Base-by-base conservation (phyloP, 1,140 invertebrate genomes). In the Nebria ingens region DNA sequence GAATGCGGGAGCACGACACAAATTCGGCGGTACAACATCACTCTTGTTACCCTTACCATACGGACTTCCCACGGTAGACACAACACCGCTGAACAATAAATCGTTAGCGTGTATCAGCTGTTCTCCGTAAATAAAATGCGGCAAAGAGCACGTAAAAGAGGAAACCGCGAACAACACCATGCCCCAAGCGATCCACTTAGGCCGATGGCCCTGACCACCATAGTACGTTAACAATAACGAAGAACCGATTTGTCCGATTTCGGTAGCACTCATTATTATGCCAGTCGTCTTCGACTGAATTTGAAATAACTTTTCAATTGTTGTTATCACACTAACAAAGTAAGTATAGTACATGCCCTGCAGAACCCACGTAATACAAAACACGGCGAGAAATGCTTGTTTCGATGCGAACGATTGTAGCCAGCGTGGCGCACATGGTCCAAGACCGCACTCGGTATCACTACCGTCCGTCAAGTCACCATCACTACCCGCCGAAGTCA, bases 291-390 rank as follows among this genome's bases (percentile, higher is more conserved):
- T 93, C 52, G 91, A 95, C 65, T 94, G 91, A 49, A 97, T 89
- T 76, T 93, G 89, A 69, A 95, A 97, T 23, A 97, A 76, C 74
- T 97, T 97, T 72, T 98, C 94, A 34, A 98, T 91, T 6, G 93
- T 97, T 21, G 95, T 97, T 65, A 97, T 93, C 54, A 95, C 91
- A 65, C 90, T 93, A 22, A 95, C 93, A 69, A 97, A 93, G 71
- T 97, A 98, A 19, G 91, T 94, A 71, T 89, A 89, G 69, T 90
- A 95, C 86, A 94, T 93, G 22, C 92, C 92, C 72, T 93, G 91
- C 11, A 94, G 75, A 0, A 95, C 88, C 82, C 89, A 91, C 15
- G 88, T 89, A 55, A 90, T 76, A 63, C 91, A 89, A 71, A 94
- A 95, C 6, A 89, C 85, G 54, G 86, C 78, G 69, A 95, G 80